Percentiles rank a stretch among this genome's conserved stretches.
Conservation (phyloP, 2,797 vertebrate genomes). For the Antrozous pallidus region DNA sequence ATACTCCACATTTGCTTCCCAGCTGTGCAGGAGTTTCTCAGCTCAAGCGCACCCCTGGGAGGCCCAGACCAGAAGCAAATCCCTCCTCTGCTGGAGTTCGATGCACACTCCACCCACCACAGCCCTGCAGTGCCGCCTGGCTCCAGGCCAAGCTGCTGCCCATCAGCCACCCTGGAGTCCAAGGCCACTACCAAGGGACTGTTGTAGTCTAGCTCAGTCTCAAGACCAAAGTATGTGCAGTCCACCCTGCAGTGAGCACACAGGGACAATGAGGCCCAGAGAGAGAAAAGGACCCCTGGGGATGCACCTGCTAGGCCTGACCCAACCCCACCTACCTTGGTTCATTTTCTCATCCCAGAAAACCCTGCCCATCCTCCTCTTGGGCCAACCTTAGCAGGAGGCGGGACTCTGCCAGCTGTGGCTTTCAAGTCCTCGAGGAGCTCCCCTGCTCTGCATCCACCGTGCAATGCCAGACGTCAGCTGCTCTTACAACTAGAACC, state of each 20-base stretch:
- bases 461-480: not conserved
- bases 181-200: not conserved
- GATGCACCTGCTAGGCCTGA: not conserved
- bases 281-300: not conserved
- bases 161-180: not conserved
- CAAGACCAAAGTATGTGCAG: not conserved
- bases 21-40: conserved; percentile 54
- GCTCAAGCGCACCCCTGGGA: conserved; percentile 33
- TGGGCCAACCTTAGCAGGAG: not conserved
- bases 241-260: not conserved
- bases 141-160: not conserved
- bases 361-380: not conserved
- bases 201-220: not conserved
- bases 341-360: not conserved
- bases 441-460: not conserved
- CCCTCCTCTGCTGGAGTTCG: conserved; percentile 28
- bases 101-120: not conserved
- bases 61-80: conserved; percentile 33
- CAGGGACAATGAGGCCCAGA: not conserved
- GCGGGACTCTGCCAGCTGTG: too few relatives aligned
- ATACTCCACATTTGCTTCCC: conserved; percentile 65
- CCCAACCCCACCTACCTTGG: not conserved
- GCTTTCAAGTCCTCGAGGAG: not conserved
- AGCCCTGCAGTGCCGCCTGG: not conserved
- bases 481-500: not conserved